Percentiles rank a stretch among this genome's conserved stretches.
Conservation (phyloP, 2,113 vertebrate genomes). For the Urocynchramus pylzowi region DNA sequence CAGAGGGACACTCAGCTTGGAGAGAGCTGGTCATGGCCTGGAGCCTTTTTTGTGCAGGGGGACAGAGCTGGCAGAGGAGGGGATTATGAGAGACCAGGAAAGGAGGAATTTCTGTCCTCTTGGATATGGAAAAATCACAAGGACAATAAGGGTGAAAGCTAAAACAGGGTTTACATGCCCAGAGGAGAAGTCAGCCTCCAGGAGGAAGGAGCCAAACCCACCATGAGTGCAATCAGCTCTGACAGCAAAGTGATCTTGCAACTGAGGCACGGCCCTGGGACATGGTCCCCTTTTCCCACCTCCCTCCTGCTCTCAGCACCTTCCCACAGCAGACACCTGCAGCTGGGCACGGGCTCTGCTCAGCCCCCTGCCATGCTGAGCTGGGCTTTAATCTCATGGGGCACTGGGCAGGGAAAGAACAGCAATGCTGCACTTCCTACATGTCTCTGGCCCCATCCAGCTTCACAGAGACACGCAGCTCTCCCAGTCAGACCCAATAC, state of each 20-base stretch:
- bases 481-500: neutral
- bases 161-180: neutral
- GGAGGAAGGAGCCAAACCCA: neutral
- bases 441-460: neutral
- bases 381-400: neutral
- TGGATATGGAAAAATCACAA: neutral
- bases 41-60: neutral
- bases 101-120: neutral
- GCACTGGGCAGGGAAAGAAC: neutral
- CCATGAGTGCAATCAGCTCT: neutral
- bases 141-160: neutral
- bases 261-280: neutral
- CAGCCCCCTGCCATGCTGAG: neutral
- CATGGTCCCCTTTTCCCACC: neutral
- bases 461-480: neutral
- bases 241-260: neutral
- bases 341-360: neutral
- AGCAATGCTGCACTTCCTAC: neutral
- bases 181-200: neutral
- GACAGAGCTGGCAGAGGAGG: neutral
- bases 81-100: neutral
- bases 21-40: neutral
- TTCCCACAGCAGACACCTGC: neutral
- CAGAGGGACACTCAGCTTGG: neutral
- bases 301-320: neutral